These are phyloP conservation scores for Eubucco bourcierii DNA, from an alignment of 2,113 vertebrate genomes.

Conservation along the genomic window DNA sequence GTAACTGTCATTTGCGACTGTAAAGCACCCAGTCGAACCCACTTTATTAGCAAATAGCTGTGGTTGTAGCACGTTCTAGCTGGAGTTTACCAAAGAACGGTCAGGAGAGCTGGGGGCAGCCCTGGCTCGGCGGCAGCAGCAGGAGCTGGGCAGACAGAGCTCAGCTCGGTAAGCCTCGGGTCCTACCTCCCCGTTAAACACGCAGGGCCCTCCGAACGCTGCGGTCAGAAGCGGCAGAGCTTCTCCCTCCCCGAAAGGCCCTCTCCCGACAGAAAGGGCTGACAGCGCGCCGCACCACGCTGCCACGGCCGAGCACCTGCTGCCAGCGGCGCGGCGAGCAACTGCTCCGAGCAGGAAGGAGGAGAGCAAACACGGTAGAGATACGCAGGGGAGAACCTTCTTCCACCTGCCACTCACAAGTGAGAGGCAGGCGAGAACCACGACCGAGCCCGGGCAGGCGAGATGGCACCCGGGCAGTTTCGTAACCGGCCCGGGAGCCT, in stretches of 20 bases:
- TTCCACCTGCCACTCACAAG: not conserved
- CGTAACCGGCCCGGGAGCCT: not conserved
- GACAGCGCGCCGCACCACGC: not conserved
- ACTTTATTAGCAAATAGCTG: not conserved
- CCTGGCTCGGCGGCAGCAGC: not conserved
- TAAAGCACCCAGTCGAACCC: not conserved
- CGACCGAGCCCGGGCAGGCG: not conserved
- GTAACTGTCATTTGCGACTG: not conserved
- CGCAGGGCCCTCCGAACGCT: not conserved
- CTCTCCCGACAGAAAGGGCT: not conserved
- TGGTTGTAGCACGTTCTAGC: not conserved
- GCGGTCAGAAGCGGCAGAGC: not conserved
- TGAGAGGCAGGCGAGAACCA: not conserved
- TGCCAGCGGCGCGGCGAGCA: not conserved
- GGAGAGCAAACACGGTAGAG: not conserved
- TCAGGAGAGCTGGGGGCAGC: not conserved
- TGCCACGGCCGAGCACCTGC: conserved; percentile 10
- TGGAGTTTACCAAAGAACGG: rapidly evolving
- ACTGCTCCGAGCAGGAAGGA: not conserved
- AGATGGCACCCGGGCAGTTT: not conserved
- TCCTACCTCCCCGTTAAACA: rapidly evolving
- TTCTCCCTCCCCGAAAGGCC: not conserved
- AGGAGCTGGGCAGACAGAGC: not conserved
- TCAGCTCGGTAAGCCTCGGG: not conserved
- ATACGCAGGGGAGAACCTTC: not conserved